Base-by-base conservation (phyloP, 2,888 invertebrate species). In the Dyspetes luteomarginatus region DNA sequence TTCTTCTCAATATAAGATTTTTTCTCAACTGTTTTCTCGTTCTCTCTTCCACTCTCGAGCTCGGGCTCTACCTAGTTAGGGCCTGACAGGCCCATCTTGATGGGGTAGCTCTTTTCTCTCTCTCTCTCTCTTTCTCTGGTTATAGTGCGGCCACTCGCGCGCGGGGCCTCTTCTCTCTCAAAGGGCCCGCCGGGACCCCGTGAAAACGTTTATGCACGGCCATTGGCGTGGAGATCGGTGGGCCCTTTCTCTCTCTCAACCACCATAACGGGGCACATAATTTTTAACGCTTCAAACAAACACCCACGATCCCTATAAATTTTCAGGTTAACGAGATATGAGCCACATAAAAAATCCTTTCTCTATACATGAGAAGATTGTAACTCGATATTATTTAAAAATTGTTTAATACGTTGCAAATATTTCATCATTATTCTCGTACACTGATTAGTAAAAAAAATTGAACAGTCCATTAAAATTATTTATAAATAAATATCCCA, bases 31-130 rank as follows among this genome's bases (percentile, higher is more conserved):
- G 17, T 55, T 71, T 64, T 72, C 52, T 62, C 75, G 9, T 60
- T 67, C 71, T 68, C 62, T 36, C 43, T 74, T 26, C 45, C 55
- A 41, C 62, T 60, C 67, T 60, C 50, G 56, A 36, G 65, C 22
- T 17, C 48, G 85, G 86, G 85, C 87, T 86, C 87, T 87, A 88
- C 89, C 90, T 90, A 89, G 90, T 90, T 90, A 90, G 90, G 88
- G 86, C 86, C 90, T 90, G 90, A 90, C 90, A 90, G 89, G 88
- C 89, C 89, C 89, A 89, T 90, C 89, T 88, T 86, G 88, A 88
- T 89, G 88, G 87, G 88, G 85, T 48, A 2, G 45, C 45, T 45
- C 4, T 7, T 3, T n/a, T 3, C 43, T 43, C 43, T 7, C 43
- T 9, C 45, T 80, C 71, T 71, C 60, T 24, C 24, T 3, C 36